Conservation (phyloP, 2,797 vertebrate species). For the Xiphophorus birchmanni region DNA sequence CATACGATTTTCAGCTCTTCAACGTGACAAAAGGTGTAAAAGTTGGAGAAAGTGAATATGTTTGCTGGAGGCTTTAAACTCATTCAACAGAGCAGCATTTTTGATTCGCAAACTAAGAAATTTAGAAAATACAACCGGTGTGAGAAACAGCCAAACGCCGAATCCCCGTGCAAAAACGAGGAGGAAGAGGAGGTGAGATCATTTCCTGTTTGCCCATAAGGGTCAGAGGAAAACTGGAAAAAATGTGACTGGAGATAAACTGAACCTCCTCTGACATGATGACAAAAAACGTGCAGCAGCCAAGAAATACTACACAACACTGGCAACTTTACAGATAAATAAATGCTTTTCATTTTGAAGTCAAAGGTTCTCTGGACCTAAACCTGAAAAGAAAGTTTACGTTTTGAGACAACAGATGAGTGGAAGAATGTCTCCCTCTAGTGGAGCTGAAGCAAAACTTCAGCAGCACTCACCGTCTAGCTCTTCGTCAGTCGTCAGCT, state of each 20-base stretch:
- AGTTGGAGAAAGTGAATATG: background rate
- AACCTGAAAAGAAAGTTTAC: background rate
- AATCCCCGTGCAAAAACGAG: constrained; percentile 8
- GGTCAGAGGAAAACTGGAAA: constrained; percentile 37
- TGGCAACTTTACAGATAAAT: background rate
- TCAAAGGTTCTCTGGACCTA: background rate
- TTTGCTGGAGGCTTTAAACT: background rate
- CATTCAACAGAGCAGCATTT: background rate
- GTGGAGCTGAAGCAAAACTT: constrained; percentile 20
- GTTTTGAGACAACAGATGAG: background rate
- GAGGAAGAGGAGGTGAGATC: constrained; percentile 43
- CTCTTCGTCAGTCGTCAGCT: constrained; percentile 85
- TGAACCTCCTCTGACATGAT: background rate
- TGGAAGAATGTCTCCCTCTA: constrained; percentile 46
- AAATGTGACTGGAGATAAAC: constrained; percentile 44
- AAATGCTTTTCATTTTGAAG: background rate
- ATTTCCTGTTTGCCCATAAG: constrained; percentile 66
- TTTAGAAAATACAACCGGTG: background rate
- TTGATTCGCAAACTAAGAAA: background rate
- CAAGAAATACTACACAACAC: background rate
- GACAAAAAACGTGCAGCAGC: background rate
- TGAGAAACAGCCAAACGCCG: constrained; percentile 16
- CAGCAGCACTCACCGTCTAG: constrained; percentile 78
- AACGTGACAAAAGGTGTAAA: background rate
- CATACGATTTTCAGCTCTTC: background rate